Evolutionary conservation across 2,888 invertebrate species (phyloP), one percentile per base, ranked within the genome.

Genomic region (Melinopterus prodromus): DNA sequence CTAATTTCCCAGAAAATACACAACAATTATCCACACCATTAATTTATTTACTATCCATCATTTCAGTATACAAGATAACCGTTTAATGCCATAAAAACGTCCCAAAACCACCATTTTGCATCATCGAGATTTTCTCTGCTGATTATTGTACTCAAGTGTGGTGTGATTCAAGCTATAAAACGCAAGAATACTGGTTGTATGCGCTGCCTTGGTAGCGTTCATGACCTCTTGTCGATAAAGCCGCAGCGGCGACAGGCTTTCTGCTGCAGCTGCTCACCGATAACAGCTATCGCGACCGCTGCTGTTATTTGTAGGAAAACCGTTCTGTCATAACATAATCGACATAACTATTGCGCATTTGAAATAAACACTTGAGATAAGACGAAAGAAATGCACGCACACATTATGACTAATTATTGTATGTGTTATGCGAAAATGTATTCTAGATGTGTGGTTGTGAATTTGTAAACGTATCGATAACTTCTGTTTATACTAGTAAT

Each of bases 141-240:
- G 53, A 53, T 53, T 53, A 53, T 53, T 53, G 7, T 7, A 53
- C 7, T 53, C 53, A 12, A 53, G 53, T 53, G 53, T 53, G 53
- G 12, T 53, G 53, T 53, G 53, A 53, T 53, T 53, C 53, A 53
- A n/a, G 53, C 53, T 12, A 53, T 53, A 53, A 53, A 53, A 53
- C 12, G 53, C 53, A 53, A 53, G 53, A 53, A 53, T 53, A 53
- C 53, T 53, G 53, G 53, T 53, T 53, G 53, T 53, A 53, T 53
- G 53, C 53, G 53, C 53, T 53, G 53, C 53, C 53, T 53, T 53
- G 53, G 53, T 53, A 53, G 53, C 53, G 53, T 53, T 53, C 53
- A 53, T 53, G 53, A 53, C 53, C 53, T 53, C 53, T 53, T 53
- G 53, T 12, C 53, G 53, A 53, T 53, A 53, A 53, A 53, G 9